Percentiles rank a stretch among this genome's conserved stretches.
These are phyloP conservation scores for Gasterosteus aculeatus DNA, from an alignment of 2,113 vertebrate species.

Conservation along the genomic window DNA sequence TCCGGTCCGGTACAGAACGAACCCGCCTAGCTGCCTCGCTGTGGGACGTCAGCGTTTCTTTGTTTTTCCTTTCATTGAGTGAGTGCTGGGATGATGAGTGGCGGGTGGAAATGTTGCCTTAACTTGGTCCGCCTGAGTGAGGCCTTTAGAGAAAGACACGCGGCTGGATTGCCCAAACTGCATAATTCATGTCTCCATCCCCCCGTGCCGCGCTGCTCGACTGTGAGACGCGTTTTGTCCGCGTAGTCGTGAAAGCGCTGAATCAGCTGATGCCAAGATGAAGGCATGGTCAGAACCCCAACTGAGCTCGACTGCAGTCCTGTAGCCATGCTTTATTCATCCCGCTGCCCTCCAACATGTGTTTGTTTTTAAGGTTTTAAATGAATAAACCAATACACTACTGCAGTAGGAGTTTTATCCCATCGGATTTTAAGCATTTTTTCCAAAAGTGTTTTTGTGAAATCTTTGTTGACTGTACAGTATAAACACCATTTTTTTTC, in stretches of 20 bases:
- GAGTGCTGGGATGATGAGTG: slow-evolving; percentile 10
- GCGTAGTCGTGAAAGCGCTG: slow-evolving; percentile 46
- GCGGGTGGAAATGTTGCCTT: slow-evolving; percentile 37
- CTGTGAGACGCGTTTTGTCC: slow-evolving; percentile 53
- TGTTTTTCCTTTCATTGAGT: slow-evolving; percentile 32
- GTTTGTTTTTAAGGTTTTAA: slow-evolving; percentile 10
- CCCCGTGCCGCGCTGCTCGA: slow-evolving; percentile 26
- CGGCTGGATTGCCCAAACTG: slow-evolving; percentile 64
- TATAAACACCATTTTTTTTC: no score
- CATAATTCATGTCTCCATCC: slow-evolving; percentile 70
- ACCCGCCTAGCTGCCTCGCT: slow-evolving; percentile 35
- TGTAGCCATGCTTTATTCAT: slow-evolving; percentile 62
- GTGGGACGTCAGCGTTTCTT: slow-evolving; percentile 26
- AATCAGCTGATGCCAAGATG: slow-evolving; percentile 21
- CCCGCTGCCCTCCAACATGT: slow-evolving; percentile 22
- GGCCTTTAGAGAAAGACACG: slow-evolving; percentile 73
- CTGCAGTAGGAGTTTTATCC: background rate
- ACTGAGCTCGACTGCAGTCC: slow-evolving; percentile 16
- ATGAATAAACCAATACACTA: background rate
- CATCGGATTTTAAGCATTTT: background rate
- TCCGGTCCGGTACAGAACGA: slow-evolving; percentile 26
- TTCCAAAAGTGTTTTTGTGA: background rate
- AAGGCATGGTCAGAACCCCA: slow-evolving; percentile 13
- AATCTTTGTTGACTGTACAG: no score
- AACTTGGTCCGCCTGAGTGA: slow-evolving; percentile 57